phyloP scores from a whole-genome alignment of 1,140 invertebrate species.

The Lepidostoma basale region DNA sequence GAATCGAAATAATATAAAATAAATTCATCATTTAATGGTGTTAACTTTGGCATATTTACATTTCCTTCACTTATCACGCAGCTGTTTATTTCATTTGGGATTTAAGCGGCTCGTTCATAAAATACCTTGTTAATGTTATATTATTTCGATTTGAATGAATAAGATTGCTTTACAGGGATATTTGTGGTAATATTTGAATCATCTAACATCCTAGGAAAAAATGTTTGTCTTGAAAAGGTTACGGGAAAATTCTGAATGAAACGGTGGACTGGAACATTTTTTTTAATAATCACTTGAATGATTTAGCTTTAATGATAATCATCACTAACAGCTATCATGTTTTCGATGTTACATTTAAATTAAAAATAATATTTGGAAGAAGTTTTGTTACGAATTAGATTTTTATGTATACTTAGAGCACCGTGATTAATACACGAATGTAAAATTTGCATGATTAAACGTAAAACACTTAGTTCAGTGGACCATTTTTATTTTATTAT shows the following conservation, averaged over 20 bases:
- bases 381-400: too few relatives aligned
- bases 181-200: slow-evolving; percentile 15
- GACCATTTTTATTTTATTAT: too few relatives aligned
- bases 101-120: too few relatives aligned
- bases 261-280: slow-evolving; percentile 16
- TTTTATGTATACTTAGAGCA: too few relatives aligned
- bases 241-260: slow-evolving; percentile 13
- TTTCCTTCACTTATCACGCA: too few relatives aligned
- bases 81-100: too few relatives aligned
- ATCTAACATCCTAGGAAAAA: slow-evolving; percentile 22
- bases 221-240: slow-evolving; percentile 5
- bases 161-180: slow-evolving; percentile 25
- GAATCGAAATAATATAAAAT: not conserved
- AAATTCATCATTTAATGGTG: not conserved
- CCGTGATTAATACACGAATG: too few relatives aligned
- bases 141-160: not conserved
- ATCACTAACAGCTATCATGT: slow-evolving; percentile 18
- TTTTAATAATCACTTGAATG: slow-evolving; percentile 19
- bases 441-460: too few relatives aligned
- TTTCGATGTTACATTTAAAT: too few relatives aligned
- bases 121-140: not conserved
- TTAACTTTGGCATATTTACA: too few relatives aligned
- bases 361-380: too few relatives aligned
- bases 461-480: too few relatives aligned
- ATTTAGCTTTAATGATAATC: not conserved